Evolutionary conservation across 2,113 vertebrate genomes (phyloP).

Genomic region (Hippocampus zosterae): DNA sequence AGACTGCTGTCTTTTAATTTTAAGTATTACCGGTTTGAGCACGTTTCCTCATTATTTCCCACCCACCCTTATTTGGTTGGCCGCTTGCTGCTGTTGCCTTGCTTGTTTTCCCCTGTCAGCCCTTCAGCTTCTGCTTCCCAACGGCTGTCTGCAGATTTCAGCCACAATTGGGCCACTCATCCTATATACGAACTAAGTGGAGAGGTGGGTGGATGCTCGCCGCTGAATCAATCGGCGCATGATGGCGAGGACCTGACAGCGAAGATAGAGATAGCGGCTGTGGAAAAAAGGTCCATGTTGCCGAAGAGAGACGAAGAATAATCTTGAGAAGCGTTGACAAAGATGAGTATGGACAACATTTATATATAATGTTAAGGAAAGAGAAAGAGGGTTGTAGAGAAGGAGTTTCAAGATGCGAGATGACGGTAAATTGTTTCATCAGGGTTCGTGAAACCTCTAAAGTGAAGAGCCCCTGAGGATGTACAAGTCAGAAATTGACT

Average conservation of each 20-base stretch:
- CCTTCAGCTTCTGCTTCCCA: constrained; percentile 20
- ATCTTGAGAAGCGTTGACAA: constrained; percentile 10
- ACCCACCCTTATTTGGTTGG: constrained; percentile 39
- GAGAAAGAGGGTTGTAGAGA: constrained; percentile 27
- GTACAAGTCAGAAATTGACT: background rate
- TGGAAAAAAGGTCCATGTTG: constrained; percentile 25
- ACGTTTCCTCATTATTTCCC: constrained; percentile 8
- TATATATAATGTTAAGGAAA: constrained; percentile 41
- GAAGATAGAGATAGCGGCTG: constrained; percentile 34
- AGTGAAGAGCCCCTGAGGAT: background rate
- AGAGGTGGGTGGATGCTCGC: constrained; percentile 62
- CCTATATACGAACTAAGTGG: constrained; percentile 61
- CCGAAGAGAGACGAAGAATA: constrained; percentile 1
- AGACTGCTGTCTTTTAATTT: constrained; percentile 3
- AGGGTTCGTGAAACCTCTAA: background rate
- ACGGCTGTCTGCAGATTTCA: constrained; percentile 48
- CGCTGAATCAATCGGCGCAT: constrained; percentile 40
- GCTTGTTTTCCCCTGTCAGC: constrained; percentile 35
- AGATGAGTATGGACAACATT: constrained; percentile 37
- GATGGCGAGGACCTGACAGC: constrained; percentile 57
- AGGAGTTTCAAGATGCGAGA: constrained; percentile 12
- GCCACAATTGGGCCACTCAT: constrained; percentile 43
- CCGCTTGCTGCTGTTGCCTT: constrained; percentile 16
- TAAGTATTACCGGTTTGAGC: background rate
- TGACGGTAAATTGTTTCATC: constrained; percentile 31